Conservation (phyloP, 2,888 invertebrate genomes). For the Sphinx pinastri region DNA sequence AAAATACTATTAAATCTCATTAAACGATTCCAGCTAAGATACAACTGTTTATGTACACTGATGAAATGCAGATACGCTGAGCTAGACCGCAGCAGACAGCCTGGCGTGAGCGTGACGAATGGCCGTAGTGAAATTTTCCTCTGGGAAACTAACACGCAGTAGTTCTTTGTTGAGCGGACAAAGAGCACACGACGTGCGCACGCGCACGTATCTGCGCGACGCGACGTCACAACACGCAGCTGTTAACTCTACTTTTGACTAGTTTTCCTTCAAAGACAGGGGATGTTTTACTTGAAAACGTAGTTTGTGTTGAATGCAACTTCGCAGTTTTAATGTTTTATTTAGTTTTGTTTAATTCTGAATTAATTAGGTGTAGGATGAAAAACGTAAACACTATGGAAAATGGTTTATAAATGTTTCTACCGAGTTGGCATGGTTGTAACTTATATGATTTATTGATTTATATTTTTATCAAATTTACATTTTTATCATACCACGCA, state of each 20-base stretch:
- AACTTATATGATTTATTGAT: too few relatives aligned
- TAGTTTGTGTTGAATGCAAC: too few relatives aligned
- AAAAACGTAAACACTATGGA: too few relatives aligned
- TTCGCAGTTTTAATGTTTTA: too few relatives aligned
- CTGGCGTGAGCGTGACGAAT: constrained; percentile 4
- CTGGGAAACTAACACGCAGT: constrained; percentile 9
- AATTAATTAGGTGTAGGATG: too few relatives aligned
- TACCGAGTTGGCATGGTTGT: too few relatives aligned
- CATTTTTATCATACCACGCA: too few relatives aligned
- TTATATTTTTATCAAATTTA: too few relatives aligned
- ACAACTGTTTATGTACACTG: constrained; percentile 1
- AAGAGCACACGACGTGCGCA: constrained; percentile 1
- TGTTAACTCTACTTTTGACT: background rate
- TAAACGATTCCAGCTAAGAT: constrained; percentile 3
- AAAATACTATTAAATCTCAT: background rate
- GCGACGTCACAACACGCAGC: background rate
- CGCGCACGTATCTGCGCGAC: background rate
- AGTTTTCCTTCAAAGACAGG: too few relatives aligned
- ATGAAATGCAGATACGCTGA: constrained; percentile 1
- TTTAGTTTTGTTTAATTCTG: too few relatives aligned
- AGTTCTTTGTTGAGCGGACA: constrained; percentile 16
- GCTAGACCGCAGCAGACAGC: constrained; percentile 7
- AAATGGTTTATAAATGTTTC: too few relatives aligned
- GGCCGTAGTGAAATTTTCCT: constrained; percentile 15
- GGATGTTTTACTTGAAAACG: too few relatives aligned